Percentiles rank a stretch among this genome's conserved stretches.
These are phyloP conservation scores for Oryzaephilus surinamensis DNA, from an alignment of 1,140 invertebrate species.

Conservation along the genomic window DNA sequence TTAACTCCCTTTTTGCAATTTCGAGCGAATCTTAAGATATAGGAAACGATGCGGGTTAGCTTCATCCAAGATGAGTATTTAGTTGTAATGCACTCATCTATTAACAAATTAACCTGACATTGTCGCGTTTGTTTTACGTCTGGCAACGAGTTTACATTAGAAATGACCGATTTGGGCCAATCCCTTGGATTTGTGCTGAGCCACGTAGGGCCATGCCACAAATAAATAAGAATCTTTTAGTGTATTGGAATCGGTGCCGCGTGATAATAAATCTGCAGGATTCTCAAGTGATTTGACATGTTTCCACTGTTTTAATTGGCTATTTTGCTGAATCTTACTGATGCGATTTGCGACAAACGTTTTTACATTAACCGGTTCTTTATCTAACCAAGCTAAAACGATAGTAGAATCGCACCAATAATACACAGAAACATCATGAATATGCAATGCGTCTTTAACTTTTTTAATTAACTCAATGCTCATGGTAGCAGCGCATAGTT, in stretches of 20 bases:
- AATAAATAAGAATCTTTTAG: no score
- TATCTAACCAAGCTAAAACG: constrained; percentile 10
- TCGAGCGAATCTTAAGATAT: constrained; percentile 3
- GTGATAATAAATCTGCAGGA: constrained; percentile 25
- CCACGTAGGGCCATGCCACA: no score
- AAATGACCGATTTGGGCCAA: no score
- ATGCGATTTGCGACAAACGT: constrained; percentile 25
- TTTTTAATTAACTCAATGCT: constrained; percentile 4
- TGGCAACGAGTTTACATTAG: constrained; percentile 10
- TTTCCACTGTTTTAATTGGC: constrained; percentile 14
- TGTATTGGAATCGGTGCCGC: constrained; percentile 19
- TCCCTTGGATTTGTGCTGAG: no score
- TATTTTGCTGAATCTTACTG: constrained; percentile 18
- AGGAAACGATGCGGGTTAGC: constrained; percentile 4
- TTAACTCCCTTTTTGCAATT: constrained; percentile 3
- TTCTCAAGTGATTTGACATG: constrained; percentile 23
- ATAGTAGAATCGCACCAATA: constrained; percentile 18
- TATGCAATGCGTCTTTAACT: background rate
- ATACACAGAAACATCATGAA: constrained; percentile 2
- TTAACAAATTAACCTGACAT: no score
- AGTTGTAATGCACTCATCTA: no score
- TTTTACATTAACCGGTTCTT: constrained; percentile 6
- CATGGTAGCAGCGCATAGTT: constrained; percentile 8
- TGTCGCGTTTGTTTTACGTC: no score
- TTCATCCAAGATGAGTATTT: no score